Evolutionary conservation across 2,888 invertebrate species (phyloP), one percentile per base, ranked within the genome.

Genomic region (Helleia helle): DNA sequence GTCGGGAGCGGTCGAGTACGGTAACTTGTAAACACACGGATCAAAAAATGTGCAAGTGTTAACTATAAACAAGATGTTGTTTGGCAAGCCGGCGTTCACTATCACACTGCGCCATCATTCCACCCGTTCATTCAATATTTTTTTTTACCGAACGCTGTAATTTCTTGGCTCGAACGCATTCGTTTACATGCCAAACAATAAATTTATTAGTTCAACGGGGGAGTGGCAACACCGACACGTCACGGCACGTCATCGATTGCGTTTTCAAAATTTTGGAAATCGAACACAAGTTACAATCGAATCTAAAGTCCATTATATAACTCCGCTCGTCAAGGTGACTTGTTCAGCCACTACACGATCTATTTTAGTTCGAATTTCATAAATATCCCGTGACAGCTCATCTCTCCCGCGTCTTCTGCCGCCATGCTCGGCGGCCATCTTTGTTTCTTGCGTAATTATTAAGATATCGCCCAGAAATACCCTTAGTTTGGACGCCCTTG

Each of bases 161-260:
- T 83, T 84, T 84, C 81, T 81, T 84, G 81, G 84, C 83, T 79
- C 81, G 70, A 80, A 83, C 81, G 76, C 81, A 77, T 81, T 80
- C 79, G 84, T 80, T 79, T 81, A 81, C 83, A 83, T 81, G 84
- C 84, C 84, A 84, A 83, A 84, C 84, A 81, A 83, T 84, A 84
- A 83, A 84, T 83, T 83, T 81, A 83, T 84, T 83, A 75, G 80
- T 62, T n/a, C n/a, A n/a, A n/a, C 71, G 80, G 76, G 77, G 83
- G 83, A 81, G 83, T 81, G 83, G 76, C 81, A 72, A 72, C 73
- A 75, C 75, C 67, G 75, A 77, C 80, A 77, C 71, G 59, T 62
- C 61, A 66, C 65, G 54, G 58, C 55, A 70, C 83, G 83, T 81
- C 83, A 81, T 59, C 49, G 59, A 58, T 64, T 55, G 62, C 79